A percentile compares a stretch with the other conserved stretches of the same genome.
phyloP scores from a whole-genome alignment of 2,888 invertebrate species.

The Acronicta alni region DNA sequence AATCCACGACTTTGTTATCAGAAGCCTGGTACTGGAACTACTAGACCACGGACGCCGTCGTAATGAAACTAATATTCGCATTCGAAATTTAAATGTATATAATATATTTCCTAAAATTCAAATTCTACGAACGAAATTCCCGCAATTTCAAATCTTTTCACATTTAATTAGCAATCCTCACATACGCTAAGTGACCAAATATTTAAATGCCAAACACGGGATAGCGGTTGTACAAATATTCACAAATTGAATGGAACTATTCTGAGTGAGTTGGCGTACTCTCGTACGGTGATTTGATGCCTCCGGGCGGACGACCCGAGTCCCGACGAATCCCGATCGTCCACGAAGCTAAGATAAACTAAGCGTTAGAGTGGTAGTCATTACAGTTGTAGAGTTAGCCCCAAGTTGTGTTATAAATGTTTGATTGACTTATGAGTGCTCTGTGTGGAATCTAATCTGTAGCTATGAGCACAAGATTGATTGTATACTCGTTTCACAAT shows the following conservation, averaged over 20 bases:
- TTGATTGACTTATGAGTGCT: neutral
- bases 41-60: too few species aligned
- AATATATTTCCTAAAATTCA: too few species aligned
- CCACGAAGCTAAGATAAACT: conserved; percentile 42
- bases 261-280: conserved; percentile 31
- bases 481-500: neutral
- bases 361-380: conserved; percentile 16
- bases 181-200: conserved; percentile 46
- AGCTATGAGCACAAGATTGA: neutral
- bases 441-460: neutral
- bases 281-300: conserved; percentile 49
- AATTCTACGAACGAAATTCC: neutral
- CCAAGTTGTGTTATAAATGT: conserved; percentile 26
- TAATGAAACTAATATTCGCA: too few species aligned
- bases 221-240: conserved; percentile 45
- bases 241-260: conserved; percentile 56
- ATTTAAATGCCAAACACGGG: conserved; percentile 52
- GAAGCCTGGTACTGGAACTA: too few species aligned
- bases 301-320: conserved; percentile 27
- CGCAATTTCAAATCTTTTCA: conserved; percentile 6
- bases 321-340: conserved; percentile 25
- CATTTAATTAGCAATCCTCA: conserved; percentile 35
- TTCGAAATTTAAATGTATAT: neutral
- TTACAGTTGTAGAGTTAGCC: conserved; percentile 34
- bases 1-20: too few species aligned